phyloP scores from a whole-genome alignment of 2,797 vertebrate species.

The Fistularia tabacaria region DNA sequence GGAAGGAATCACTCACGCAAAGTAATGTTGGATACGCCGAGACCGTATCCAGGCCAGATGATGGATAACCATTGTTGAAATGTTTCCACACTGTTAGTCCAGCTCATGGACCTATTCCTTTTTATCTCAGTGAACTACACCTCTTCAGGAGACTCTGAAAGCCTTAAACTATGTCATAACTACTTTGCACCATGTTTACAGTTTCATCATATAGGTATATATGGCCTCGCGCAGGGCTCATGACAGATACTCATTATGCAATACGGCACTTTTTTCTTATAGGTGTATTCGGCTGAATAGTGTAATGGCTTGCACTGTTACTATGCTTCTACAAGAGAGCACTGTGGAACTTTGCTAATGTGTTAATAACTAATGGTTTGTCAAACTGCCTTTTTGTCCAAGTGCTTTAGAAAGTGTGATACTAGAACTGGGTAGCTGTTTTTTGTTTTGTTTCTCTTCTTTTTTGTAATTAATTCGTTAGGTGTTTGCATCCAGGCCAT shows the following conservation, averaged over 20 bases:
- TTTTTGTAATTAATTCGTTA: slow-evolving; percentile 15
- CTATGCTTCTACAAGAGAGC: slow-evolving; percentile 62
- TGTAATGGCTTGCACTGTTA: slow-evolving; percentile 71
- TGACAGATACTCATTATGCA: slow-evolving; percentile 76
- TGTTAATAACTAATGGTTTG: slow-evolving; percentile 63
- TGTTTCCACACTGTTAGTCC: slow-evolving; percentile 62
- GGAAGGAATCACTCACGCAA: background rate
- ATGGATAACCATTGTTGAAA: slow-evolving; percentile 17
- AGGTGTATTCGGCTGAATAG: slow-evolving; percentile 69
- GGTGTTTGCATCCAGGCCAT: slow-evolving; percentile 33
- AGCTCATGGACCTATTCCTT: slow-evolving; percentile 54
- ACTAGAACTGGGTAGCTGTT: slow-evolving; percentile 36
- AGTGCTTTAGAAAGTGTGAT: slow-evolving; percentile 68
- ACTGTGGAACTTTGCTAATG: slow-evolving; percentile 70
- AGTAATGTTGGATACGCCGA: too few relatives aligned
- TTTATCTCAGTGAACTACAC: slow-evolving; percentile 76
- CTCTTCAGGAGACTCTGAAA: slow-evolving; percentile 76
- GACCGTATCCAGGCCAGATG: too few relatives aligned
- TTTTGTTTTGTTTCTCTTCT: background rate
- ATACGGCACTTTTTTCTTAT: slow-evolving; percentile 78
- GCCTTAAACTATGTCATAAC: slow-evolving; percentile 78
- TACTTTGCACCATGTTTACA: slow-evolving; percentile 79
- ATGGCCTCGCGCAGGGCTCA: slow-evolving; percentile 26
- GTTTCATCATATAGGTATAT: slow-evolving; percentile 65
- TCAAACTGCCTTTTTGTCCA: slow-evolving; percentile 65